Conservation (phyloP, 2,797 vertebrate species). For the Alauda arvensis region DNA sequence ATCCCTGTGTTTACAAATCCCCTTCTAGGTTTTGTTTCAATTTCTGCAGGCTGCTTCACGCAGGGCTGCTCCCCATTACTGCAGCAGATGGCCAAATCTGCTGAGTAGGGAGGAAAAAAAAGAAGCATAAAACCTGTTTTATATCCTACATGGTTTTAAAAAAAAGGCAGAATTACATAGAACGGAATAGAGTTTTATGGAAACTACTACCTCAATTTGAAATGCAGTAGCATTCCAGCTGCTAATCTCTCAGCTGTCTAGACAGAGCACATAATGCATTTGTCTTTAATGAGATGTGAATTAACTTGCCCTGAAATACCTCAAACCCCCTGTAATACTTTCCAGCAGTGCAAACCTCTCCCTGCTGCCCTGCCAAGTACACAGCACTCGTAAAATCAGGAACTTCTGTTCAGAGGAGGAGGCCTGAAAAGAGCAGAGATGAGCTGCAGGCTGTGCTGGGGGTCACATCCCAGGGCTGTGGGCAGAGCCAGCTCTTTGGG, state of each 20-base stretch:
- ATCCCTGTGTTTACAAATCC: not conserved
- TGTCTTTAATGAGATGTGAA: slow-evolving; percentile 19
- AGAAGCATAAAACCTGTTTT: not conserved
- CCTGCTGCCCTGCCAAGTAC: slow-evolving; percentile 7
- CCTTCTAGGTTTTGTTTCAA: not conserved
- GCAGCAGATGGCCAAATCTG: slow-evolving; percentile 21
- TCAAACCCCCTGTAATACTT: slow-evolving; percentile 27
- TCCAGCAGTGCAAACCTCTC: not conserved
- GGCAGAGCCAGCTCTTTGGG: not conserved
- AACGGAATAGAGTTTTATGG: not conserved
- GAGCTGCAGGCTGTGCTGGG: not conserved
- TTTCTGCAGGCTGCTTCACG: not conserved
- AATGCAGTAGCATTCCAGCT: not conserved
- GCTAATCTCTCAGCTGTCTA: slow-evolving; percentile 26
- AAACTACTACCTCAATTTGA: not conserved
- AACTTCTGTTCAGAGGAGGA: not conserved
- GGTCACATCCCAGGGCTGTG: not conserved
- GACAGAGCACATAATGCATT: slow-evolving; percentile 1
- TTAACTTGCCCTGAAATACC: slow-evolving; percentile 8
- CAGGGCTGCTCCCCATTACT: not conserved
- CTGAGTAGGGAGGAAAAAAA: slow-evolving; percentile 8
- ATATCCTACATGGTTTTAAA: not conserved
- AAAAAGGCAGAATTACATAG: not conserved
- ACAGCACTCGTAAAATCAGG: not conserved
- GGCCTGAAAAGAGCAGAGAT: not conserved